phyloP scores from a whole-genome alignment of 2,113 vertebrate genomes.

The Pseudolaguvia tuberculata region DNA sequence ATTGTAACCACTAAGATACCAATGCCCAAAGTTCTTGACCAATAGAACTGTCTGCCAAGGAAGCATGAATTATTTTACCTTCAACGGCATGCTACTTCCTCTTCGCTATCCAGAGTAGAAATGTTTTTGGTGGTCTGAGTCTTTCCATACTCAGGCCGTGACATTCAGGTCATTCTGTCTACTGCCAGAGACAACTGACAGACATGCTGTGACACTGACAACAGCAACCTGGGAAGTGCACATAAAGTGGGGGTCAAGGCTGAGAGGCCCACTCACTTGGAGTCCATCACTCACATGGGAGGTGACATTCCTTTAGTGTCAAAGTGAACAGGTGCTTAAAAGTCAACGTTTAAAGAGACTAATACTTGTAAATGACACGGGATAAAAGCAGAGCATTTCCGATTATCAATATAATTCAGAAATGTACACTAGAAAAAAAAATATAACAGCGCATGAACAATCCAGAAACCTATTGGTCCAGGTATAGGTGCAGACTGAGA shows the following conservation, averaged over 20 bases:
- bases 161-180: slow-evolving; percentile 36
- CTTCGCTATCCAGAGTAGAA: background rate
- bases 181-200: slow-evolving; percentile 44
- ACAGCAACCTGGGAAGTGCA: slow-evolving; percentile 23
- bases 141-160: slow-evolving; percentile 33
- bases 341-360: background rate
- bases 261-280: slow-evolving; percentile 16
- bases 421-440: background rate
- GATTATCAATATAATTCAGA: background rate
- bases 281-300: slow-evolving; percentile 37
- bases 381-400: slow-evolving; percentile 2
- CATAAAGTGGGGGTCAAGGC: slow-evolving; percentile 32
- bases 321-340: slow-evolving; percentile 12
- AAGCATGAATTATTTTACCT: background rate
- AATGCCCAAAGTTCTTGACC: background rate
- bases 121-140: slow-evolving; percentile 29
- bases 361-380: background rate
- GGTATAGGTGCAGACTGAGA: slow-evolving; percentile 61
- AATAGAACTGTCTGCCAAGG: background rate
- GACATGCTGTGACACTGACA: slow-evolving; percentile 36
- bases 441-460: too few species aligned
- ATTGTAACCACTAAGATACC: background rate
- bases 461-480: slow-evolving; percentile 45
- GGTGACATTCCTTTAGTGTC: slow-evolving; percentile 22
- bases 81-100: background rate